phyloP scores from a whole-genome alignment of 2,797 vertebrate genomes.

The Lates japonicus region DNA sequence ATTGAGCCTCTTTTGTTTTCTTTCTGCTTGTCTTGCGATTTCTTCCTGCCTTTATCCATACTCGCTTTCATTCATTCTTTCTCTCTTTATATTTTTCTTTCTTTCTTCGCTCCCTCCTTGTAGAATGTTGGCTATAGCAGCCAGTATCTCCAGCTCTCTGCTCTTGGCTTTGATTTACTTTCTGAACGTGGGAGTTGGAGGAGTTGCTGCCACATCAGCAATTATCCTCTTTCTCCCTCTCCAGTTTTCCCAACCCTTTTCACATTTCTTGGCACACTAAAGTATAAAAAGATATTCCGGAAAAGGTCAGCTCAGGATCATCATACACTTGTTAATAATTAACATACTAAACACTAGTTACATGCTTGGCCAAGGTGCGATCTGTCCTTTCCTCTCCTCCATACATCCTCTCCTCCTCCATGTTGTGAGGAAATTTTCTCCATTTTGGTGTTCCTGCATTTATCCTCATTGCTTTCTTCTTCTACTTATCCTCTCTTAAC shows the following conservation, averaged over 20 bases:
- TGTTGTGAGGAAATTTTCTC: not conserved
- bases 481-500: slow-evolving; percentile 17
- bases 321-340: slow-evolving; percentile 31
- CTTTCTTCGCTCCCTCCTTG: slow-evolving; percentile 8
- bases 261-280: slow-evolving; percentile 20
- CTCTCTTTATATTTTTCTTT: slow-evolving; percentile 3
- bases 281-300: slow-evolving; percentile 15
- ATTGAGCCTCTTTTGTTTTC: slow-evolving; percentile 20
- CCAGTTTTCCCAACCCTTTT: slow-evolving; percentile 7
- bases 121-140: slow-evolving; percentile 19
- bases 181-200: slow-evolving; percentile 54
- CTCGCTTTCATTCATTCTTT: slow-evolving; percentile 8
- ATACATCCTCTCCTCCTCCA: not conserved
- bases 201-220: slow-evolving; percentile 65
- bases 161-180: slow-evolving; percentile 49
- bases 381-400: not conserved
- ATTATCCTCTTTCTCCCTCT: slow-evolving; percentile 29
- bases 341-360: slow-evolving; percentile 5
- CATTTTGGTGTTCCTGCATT: not conserved
- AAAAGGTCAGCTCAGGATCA: slow-evolving; percentile 33
- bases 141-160: slow-evolving; percentile 26
- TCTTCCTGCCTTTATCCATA: not conserved
- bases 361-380: not conserved
- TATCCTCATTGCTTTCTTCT: slow-evolving; percentile 1
- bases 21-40: slow-evolving; percentile 24